A percentile compares a stretch with the other conserved stretches of the same genome.
phyloP scores from a whole-genome alignment of 2,797 vertebrate genomes.

The Enteromius afrohamiltoni region DNA sequence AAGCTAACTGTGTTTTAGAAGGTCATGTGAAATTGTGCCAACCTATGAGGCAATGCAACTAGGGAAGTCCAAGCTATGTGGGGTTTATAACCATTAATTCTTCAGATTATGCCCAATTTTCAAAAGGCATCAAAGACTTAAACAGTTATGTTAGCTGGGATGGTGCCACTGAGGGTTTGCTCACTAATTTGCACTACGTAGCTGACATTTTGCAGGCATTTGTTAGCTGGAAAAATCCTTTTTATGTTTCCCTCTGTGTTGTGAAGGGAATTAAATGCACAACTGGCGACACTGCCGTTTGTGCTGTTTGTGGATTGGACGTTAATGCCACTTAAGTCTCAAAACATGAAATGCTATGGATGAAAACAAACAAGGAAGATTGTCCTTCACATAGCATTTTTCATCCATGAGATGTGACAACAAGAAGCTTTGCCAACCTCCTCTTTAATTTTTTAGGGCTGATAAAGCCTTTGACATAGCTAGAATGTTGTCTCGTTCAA shows the following conservation, averaged over 20 bases:
- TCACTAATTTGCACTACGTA: conserved; percentile 36
- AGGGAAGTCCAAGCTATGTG: neutral
- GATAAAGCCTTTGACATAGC: conserved; percentile 1
- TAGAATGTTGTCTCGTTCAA: neutral
- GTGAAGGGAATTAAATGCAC: conserved; percentile 62
- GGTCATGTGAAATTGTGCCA: neutral
- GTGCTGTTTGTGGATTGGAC: conserved; percentile 55
- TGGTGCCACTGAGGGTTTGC: conserved; percentile 34
- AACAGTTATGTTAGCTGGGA: conserved; percentile 17
- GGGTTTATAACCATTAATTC: conserved; percentile 11
- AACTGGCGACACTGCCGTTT: conserved; percentile 53
- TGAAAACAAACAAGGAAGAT: conserved; percentile 24
- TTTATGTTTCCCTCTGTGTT: conserved; percentile 59
- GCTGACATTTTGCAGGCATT: conserved; percentile 66
- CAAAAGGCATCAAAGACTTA: conserved; percentile 25
- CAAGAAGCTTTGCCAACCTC: conserved; percentile 18
- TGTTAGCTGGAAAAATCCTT: conserved; percentile 59
- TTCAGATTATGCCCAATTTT: conserved; percentile 16
- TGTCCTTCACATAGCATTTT: conserved; percentile 37
- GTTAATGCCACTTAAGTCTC: conserved; percentile 55
- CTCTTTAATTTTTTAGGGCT: neutral
- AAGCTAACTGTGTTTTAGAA: conserved; percentile 8
- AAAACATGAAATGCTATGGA: conserved; percentile 49
- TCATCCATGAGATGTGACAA: conserved; percentile 7
- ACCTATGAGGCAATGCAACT: neutral